Evolutionary conservation across 2,113 vertebrate species (phyloP).

Genomic region (Apistogramma diplotaenia): DNA sequence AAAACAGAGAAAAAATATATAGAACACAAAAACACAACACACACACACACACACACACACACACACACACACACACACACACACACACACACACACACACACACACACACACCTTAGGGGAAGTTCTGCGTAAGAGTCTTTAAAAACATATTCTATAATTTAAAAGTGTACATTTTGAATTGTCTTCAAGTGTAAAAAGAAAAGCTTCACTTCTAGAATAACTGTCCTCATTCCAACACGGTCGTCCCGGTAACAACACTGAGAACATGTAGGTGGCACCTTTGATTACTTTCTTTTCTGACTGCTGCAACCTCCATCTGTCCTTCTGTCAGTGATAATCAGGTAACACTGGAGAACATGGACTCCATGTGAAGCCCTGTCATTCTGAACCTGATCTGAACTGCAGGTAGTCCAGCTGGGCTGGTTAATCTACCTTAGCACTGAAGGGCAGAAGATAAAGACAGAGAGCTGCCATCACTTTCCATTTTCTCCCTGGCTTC

Average conservation of each 20-base stretch:
- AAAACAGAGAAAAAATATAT: too few species aligned
- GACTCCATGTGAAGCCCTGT: background rate
- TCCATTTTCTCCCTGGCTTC: constrained; percentile 44
- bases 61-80: too few species aligned
- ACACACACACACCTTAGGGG: too few species aligned
- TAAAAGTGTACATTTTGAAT: background rate
- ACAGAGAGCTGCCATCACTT: constrained; percentile 35
- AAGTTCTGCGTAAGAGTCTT: background rate
- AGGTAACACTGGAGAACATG: background rate
- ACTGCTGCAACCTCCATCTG: background rate
- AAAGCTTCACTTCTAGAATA: background rate
- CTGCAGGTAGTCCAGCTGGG: background rate
- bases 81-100: too few species aligned
- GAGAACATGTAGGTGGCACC: background rate
- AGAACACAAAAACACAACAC: too few species aligned
- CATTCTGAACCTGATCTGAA: background rate
- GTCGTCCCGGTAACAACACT: background rate
- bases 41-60: background rate
- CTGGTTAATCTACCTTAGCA: background rate
- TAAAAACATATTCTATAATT: background rate
- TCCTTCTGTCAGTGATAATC: background rate
- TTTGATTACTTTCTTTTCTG: background rate
- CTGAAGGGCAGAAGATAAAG: constrained; percentile 8
- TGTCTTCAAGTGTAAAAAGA: background rate
- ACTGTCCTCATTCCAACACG: background rate